These are phyloP conservation scores for Pseudonaja textilis DNA, from an alignment of 2,113 vertebrate species.

Conservation along the genomic window DNA sequence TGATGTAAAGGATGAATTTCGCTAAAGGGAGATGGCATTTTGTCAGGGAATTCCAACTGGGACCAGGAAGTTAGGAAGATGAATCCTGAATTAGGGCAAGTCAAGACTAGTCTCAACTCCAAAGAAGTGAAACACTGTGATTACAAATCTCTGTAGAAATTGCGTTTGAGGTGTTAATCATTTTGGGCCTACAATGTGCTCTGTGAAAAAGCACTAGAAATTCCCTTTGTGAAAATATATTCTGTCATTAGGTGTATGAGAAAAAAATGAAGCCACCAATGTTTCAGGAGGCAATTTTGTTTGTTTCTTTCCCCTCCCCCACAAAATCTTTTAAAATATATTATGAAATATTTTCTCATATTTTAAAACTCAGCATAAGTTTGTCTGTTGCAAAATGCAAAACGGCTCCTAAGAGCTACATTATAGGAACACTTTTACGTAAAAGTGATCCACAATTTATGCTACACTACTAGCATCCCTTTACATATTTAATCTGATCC, in stretches of 20 bases:
- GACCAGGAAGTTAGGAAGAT: background rate
- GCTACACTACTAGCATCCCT: background rate
- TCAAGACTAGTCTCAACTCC: background rate
- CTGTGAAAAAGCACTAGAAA: background rate
- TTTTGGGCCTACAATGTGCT: background rate
- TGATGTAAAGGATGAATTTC: background rate
- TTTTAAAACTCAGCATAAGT: background rate
- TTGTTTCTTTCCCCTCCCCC: background rate
- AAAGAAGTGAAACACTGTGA: background rate
- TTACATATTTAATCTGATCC: background rate
- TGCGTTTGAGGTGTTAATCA: background rate
- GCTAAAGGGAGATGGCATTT: background rate
- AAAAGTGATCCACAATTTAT: background rate
- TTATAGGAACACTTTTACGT: background rate
- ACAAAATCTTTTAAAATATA: background rate
- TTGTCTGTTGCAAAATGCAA: background rate
- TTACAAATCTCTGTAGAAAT: background rate
- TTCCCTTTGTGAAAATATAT: background rate
- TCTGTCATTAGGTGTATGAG: background rate
- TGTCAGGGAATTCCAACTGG: background rate
- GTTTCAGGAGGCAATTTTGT: background rate
- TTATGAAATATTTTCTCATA: background rate
- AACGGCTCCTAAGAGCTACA: background rate
- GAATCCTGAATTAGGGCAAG: background rate
- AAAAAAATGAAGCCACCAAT: background rate